A percentile compares a stretch with the other conserved stretches of the same genome.
Conservation (phyloP, 2,797 vertebrate genomes). For the Echiichthys vipera region DNA sequence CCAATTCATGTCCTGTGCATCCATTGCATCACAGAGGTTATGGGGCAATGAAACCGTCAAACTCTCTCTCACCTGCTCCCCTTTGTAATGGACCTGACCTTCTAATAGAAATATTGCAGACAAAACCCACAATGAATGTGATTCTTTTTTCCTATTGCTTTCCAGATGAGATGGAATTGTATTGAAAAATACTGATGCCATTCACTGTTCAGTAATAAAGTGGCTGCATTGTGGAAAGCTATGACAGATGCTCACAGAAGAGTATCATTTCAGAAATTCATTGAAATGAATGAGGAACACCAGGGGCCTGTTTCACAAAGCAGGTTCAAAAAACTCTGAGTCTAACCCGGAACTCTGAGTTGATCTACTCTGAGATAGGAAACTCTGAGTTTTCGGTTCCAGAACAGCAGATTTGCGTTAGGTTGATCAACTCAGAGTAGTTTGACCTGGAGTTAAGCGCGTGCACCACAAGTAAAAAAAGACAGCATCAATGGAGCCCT, state of each 20-base stretch:
- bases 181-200: conserved; percentile 13
- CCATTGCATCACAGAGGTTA: no score
- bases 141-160: conserved; percentile 19
- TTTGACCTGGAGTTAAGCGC: no score
- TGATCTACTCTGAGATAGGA: no score
- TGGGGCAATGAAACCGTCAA: conserved; percentile 7
- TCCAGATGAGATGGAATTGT: conserved; percentile 60
- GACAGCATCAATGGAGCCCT: no score
- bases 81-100: conserved; percentile 6
- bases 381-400: no score
- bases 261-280: conserved; percentile 66
- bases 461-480: no score
- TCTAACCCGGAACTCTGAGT: no score
- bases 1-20: no score
- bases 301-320: no score
- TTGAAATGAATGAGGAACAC: conserved; percentile 80
- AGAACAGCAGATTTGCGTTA: no score
- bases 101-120: conserved; percentile 35
- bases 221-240: conserved; percentile 22
- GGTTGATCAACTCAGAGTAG: no score
- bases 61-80: not conserved
- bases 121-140: conserved; percentile 34
- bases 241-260: conserved; percentile 67
- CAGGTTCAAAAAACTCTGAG: no score
- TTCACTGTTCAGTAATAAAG: conserved; percentile 35